Conservation (phyloP, 2,797 vertebrate species). For the Ibycter americanus region DNA sequence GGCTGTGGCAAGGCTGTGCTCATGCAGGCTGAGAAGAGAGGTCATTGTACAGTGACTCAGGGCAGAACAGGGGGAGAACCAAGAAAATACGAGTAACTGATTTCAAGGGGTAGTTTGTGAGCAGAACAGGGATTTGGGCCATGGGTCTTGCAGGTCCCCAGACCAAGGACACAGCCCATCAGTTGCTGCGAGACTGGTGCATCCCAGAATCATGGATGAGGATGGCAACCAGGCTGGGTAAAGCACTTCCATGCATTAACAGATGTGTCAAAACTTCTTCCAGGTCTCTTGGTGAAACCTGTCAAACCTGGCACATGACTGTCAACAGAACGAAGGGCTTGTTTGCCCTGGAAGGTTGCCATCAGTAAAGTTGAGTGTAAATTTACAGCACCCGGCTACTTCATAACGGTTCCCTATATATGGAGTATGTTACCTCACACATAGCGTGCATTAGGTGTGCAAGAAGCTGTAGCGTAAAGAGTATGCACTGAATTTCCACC, state of each 20-base stretch:
- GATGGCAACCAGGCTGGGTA: not conserved
- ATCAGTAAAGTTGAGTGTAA: not conserved
- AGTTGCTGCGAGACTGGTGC: not conserved
- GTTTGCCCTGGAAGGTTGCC: not conserved
- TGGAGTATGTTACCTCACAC: not conserved
- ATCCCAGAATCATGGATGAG: not conserved
- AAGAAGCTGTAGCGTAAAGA: not conserved
- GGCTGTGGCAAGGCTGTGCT: not conserved
- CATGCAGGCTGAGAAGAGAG: not conserved
- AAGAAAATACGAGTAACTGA: not conserved
- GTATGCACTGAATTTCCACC: not conserved
- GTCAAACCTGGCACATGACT: not conserved
- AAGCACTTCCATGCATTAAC: not conserved
- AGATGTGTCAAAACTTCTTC: not conserved
- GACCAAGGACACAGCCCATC: not conserved
- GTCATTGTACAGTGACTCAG: accelerated
- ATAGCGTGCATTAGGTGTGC: not conserved
- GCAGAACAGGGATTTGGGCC: not conserved
- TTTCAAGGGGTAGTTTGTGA: not conserved
- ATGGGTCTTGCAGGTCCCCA: not conserved
- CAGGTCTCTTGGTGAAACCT: not conserved
- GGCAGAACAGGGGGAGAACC: not conserved
- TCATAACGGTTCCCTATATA: not conserved
- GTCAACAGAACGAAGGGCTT: not conserved
- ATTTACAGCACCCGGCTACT: not conserved